Percentiles rank a stretch among this genome's conserved stretches.
Evolutionary conservation across 1,140 invertebrate species (phyloP).

Genomic region (Hyphantria cunea): DNA sequence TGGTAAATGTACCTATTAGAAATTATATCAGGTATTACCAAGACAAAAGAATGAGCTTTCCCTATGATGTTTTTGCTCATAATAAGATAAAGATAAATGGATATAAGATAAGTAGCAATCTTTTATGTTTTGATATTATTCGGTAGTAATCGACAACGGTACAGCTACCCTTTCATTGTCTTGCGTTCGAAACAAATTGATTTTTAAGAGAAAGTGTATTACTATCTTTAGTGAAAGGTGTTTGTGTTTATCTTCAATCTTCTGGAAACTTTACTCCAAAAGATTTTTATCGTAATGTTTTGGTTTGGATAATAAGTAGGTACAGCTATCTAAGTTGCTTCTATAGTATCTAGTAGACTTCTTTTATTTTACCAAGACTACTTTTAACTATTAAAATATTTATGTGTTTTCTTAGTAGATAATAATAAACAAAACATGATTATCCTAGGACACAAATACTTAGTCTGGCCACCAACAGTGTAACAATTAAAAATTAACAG

Average conservation of each 20-base stretch:
- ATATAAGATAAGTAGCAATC: constrained; percentile 38
- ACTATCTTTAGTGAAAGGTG: constrained; percentile 49
- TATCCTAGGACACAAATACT: too few relatives aligned
- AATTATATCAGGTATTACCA: constrained; percentile 40
- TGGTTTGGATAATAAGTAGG: not conserved
- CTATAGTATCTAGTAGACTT: too few relatives aligned
- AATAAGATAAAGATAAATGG: too few relatives aligned
- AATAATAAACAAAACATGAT: too few relatives aligned
- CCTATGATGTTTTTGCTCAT: constrained; percentile 6
- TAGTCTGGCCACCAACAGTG: too few relatives aligned
- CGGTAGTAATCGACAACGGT: constrained; percentile 26
- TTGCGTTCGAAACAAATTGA: constrained; percentile 49
- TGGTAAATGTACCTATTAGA: too few relatives aligned
- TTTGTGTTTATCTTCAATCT: constrained; percentile 35
- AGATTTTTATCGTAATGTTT: not conserved
- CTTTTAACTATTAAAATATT: too few relatives aligned
- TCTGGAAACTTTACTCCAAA: constrained; percentile 2
- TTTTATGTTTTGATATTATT: constrained; percentile 31
- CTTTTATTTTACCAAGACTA: too few relatives aligned
- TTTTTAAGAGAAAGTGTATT: constrained; percentile 57
- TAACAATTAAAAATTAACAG: too few relatives aligned
- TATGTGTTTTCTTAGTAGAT: too few relatives aligned
- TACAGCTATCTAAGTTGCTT: constrained; percentile 1
- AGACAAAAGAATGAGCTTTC: constrained; percentile 56
- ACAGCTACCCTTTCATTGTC: constrained; percentile 49